These are phyloP conservation scores for Palaemon carinicauda DNA, from an alignment of 1,140 invertebrate genomes.

Conservation along the genomic window DNA sequence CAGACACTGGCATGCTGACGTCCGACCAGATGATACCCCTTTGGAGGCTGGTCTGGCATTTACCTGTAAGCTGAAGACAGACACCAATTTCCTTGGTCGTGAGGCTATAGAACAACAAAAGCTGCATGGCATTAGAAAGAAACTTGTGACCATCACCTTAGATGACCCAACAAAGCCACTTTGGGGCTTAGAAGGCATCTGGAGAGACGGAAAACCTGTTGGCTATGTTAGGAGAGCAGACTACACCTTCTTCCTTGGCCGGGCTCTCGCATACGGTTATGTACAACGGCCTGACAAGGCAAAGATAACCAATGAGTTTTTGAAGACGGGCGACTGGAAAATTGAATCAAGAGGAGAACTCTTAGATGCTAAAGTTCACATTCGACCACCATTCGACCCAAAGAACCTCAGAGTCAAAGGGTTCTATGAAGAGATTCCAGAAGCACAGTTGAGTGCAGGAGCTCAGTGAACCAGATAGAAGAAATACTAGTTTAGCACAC, in stretches of 20 bases:
- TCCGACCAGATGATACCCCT: slow-evolving; percentile 84
- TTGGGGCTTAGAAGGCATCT: slow-evolving; percentile 85
- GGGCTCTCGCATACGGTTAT: slow-evolving; percentile 76
- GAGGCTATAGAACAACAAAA: slow-evolving; percentile 73
- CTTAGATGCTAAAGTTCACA: slow-evolving; percentile 75
- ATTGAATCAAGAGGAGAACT: slow-evolving; percentile 80
- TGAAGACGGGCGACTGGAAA: slow-evolving; percentile 79
- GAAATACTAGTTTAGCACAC: too few species aligned
- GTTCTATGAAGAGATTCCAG: slow-evolving; percentile 57
- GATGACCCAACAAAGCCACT: slow-evolving; percentile 77
- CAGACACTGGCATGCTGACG: slow-evolving; percentile 84
- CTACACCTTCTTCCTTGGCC: slow-evolving; percentile 77
- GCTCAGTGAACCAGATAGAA: not conserved
- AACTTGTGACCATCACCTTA: slow-evolving; percentile 78
- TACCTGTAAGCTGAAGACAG: slow-evolving; percentile 75
- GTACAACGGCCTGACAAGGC: slow-evolving; percentile 68
- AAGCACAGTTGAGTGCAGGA: too few species aligned
- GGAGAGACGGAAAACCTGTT: slow-evolving; percentile 77
- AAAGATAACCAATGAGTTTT: slow-evolving; percentile 73
- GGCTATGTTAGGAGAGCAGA: slow-evolving; percentile 84
- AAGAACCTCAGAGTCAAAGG: slow-evolving; percentile 71
- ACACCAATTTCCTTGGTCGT: slow-evolving; percentile 80
- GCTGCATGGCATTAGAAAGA: slow-evolving; percentile 75
- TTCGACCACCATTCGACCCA: slow-evolving; percentile 83
- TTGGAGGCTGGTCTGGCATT: slow-evolving; percentile 82